A percentile compares a stretch with the other conserved stretches of the same genome.
phyloP scores from a whole-genome alignment of 2,888 invertebrate species.

The Mesochorus sp. region DNA sequence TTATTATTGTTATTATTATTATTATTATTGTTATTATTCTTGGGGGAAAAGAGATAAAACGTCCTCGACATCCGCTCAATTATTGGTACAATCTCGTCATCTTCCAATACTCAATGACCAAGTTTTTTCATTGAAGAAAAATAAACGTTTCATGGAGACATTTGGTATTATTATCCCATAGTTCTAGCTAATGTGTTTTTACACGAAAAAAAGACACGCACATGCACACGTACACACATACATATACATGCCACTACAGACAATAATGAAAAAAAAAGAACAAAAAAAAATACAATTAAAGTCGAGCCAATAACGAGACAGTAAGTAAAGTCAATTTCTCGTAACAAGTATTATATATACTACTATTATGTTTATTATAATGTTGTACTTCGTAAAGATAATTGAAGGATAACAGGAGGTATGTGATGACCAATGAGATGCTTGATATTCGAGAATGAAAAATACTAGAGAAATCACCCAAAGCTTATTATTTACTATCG shows the following conservation, averaged over 20 bases:
- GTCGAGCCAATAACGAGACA: slow-evolving; percentile 79
- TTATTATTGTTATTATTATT: slow-evolving; percentile 3
- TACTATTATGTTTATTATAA: slow-evolving; percentile 62
- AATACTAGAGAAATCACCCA: slow-evolving; percentile 9
- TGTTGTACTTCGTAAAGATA: slow-evolving; percentile 39
- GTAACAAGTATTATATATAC: slow-evolving; percentile 71
- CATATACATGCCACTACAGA: slow-evolving; percentile 27
- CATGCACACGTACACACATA: slow-evolving; percentile 7
- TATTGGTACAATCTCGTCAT: slow-evolving; percentile 16
- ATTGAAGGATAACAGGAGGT: slow-evolving; percentile 39
- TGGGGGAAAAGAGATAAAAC: no score
- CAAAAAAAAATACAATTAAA: slow-evolving; percentile 74
- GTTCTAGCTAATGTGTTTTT: slow-evolving; percentile 76
- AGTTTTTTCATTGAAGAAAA: neutral
- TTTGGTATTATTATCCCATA: slow-evolving; percentile 69
- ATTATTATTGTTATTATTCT: no score
- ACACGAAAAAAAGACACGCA: slow-evolving; percentile 65
- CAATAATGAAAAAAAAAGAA: slow-evolving; percentile 27
- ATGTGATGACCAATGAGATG: slow-evolving; percentile 40
- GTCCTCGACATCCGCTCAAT: no score
- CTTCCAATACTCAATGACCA: slow-evolving; percentile 7
- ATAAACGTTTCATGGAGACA: neutral
- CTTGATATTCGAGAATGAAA: slow-evolving; percentile 36
- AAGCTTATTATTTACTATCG: slow-evolving; percentile 30
- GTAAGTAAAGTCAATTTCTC: slow-evolving; percentile 80